Evolutionary conservation across 2,888 invertebrate species (phyloP), one percentile per base, ranked within the genome.

Genomic region (Cynaeus angustus): DNA sequence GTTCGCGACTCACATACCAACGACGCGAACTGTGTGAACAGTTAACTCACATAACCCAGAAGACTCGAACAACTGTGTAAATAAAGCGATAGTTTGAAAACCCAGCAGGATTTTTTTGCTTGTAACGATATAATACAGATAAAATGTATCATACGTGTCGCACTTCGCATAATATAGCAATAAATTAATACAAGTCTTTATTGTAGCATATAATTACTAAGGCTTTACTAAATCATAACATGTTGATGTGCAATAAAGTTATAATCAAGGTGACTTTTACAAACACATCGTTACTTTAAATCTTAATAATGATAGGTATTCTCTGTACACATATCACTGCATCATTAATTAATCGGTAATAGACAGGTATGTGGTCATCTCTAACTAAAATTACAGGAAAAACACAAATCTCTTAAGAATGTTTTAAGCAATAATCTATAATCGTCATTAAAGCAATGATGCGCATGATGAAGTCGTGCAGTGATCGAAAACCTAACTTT

Each of bases 171-270:
- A 66, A 66, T 41, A 30, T 50, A 43, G 66, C 30, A 38, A 66
- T 66, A 66, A 66, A 59, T 66, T 66, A 52, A 38, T 58, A 14
- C 28, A 58, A 66, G 52, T 59, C 43, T 38, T 30, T 43, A 59
- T 52, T 50, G 41, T 28, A 12, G 41, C 48, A 50, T 59, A 59
- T 66, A 66, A 8, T 10, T 37, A 66, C 58, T 66, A 66, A 66
- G 59, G 50, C 41, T 66, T 59, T 30, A 59, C 66, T 66, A 58
- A 59, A 66, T 66, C 66, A 59, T 33, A 59, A 66, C 37, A 50
- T 62, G 48, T 50, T 33, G 62, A 62, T 62, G 61, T 48, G 48
- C 21, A 21, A 21, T 21, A 21, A 21, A 21, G 21, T 21, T 62
- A 48, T 62, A 62, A 62, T 62, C 62, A 62, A 62, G 26, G 50